Evolutionary conservation across 2,797 vertebrate species (phyloP).

Genomic region (Balearica regulorum): DNA sequence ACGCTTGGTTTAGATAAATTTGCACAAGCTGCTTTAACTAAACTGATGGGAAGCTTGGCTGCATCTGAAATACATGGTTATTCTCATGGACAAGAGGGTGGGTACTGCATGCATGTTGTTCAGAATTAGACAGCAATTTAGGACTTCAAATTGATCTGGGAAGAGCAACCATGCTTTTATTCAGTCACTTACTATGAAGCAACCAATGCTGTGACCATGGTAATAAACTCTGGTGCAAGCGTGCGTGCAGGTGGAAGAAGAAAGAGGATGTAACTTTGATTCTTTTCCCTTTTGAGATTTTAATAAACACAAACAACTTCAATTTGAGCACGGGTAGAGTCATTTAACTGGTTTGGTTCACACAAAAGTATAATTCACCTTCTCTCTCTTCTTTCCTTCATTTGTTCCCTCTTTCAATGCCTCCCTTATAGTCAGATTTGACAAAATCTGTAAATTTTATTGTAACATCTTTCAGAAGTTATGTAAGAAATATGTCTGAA

Average conservation of each 20-base stretch:
- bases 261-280: background rate
- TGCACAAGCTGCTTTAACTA: constrained; percentile 59
- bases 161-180: constrained; percentile 7
- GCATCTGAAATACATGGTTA: constrained; percentile 56
- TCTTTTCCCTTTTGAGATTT: background rate
- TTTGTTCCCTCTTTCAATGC: background rate
- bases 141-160: background rate
- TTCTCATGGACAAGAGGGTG: constrained; percentile 40
- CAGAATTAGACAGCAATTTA: constrained; percentile 48
- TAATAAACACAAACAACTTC: background rate
- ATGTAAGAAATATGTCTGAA: background rate
- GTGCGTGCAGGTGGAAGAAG: background rate
- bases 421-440: background rate
- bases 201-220: background rate
- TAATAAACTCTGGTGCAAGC: background rate
- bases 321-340: background rate
- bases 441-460: constrained; percentile 29
- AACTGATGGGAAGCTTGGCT: constrained; percentile 48
- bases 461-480: constrained; percentile 3
- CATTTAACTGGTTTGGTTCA: background rate
- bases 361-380: background rate
- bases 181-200: background rate
- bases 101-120: constrained; percentile 23
- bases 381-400: background rate
- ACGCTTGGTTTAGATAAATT: constrained; percentile 52